Evolutionary conservation across 2,888 invertebrate genomes (phyloP).

Genomic region (Agonopterix subpropinquella): DNA sequence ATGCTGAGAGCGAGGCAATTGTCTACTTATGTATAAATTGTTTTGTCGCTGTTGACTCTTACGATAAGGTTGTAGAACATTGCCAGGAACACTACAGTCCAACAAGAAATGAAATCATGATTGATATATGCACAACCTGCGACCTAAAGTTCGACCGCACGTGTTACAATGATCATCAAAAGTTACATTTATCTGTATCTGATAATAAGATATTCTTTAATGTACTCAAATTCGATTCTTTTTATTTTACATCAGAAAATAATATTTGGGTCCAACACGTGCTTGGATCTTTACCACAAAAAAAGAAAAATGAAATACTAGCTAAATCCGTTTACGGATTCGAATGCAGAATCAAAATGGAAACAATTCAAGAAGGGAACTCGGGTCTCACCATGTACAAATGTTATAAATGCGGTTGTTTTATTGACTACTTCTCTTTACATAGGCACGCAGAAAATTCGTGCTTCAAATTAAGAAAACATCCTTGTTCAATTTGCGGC

Average conservation of each 20-base stretch:
- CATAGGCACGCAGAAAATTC: constrained; percentile 32
- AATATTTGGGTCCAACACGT: constrained; percentile 43
- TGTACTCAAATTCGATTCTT: constrained; percentile 37
- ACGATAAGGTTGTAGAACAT: constrained; percentile 50
- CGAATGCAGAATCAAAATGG: constrained; percentile 48
- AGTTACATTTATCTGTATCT: constrained; percentile 18
- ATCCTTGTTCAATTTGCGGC: constrained; percentile 40
- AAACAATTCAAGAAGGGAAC: constrained; percentile 37
- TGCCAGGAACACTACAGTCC: constrained; percentile 42
- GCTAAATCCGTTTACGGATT: constrained; percentile 41
- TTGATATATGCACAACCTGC: constrained; percentile 28
- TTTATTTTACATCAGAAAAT: constrained; percentile 37
- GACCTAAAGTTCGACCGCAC: constrained; percentile 26
- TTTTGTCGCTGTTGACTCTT: constrained; percentile 30
- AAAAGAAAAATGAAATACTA: constrained; percentile 25
- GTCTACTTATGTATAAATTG: background rate
- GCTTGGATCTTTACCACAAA: constrained; percentile 28
- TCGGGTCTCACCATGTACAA: constrained; percentile 34
- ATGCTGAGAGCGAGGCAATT: background rate
- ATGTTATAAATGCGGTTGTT: constrained; percentile 42
- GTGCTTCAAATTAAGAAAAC: constrained; percentile 28
- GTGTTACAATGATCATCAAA: constrained; percentile 24
- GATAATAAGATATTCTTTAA: constrained; percentile 13
- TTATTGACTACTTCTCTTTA: constrained; percentile 31
- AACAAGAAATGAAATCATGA: constrained; percentile 11